These are phyloP conservation scores for Labia minor DNA, from an alignment of 2,888 invertebrate genomes.

Conservation along the genomic window DNA sequence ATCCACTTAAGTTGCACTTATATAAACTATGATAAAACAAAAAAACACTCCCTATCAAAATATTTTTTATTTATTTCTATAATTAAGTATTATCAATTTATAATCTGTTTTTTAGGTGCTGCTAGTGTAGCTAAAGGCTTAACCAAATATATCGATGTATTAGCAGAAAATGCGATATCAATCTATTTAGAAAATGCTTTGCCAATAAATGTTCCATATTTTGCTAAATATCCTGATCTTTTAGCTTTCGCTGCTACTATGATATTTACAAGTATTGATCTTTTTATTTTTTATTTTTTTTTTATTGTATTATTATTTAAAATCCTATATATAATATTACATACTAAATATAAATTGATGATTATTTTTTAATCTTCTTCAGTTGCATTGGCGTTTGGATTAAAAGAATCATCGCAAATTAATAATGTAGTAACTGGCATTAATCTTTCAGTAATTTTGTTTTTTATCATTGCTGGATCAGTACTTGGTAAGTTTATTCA, in stretches of 20 bases:
- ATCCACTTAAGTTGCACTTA: too few relatives aligned
- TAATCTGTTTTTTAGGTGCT: slow-evolving; percentile 45
- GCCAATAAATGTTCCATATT: slow-evolving; percentile 52
- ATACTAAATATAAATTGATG: too few relatives aligned
- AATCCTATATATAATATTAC: too few relatives aligned
- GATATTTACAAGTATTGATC: slow-evolving; percentile 29
- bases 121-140: slow-evolving; percentile 75
- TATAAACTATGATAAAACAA: too few relatives aligned
- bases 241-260: slow-evolving; percentile 61
- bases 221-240: slow-evolving; percentile 63
- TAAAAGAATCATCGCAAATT: slow-evolving; percentile 74
- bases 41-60: too few relatives aligned
- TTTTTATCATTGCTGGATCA: slow-evolving; percentile 69
- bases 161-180: slow-evolving; percentile 55
- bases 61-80: too few relatives aligned
- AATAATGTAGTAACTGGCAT: slow-evolving; percentile 79
- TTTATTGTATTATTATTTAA: too few relatives aligned
- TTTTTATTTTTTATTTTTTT: neutral
- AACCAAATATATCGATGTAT: slow-evolving; percentile 64
- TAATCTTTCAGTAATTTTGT: slow-evolving; percentile 69
- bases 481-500: slow-evolving; percentile 47
- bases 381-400: slow-evolving; percentile 69
- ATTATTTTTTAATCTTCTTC: too few relatives aligned
- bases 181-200: slow-evolving; percentile 48
- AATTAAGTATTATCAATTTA: too few relatives aligned